Conservation (phyloP, 2,113 vertebrate species). For the Illadopsis cleaveri region DNA sequence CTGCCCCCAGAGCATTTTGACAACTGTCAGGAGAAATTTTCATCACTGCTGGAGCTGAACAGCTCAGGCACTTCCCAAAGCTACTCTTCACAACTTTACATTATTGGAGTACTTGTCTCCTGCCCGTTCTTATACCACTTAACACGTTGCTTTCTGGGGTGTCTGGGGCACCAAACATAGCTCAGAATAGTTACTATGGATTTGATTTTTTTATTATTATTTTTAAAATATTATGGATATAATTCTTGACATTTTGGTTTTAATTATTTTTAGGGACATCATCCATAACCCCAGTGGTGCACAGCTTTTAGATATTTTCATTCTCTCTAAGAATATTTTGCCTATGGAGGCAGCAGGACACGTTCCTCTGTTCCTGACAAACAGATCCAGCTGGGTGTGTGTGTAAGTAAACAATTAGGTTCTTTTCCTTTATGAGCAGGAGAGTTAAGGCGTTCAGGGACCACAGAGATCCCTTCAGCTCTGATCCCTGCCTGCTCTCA, state of each 20-base stretch:
- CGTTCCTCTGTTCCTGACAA: not conserved
- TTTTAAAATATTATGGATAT: too few species aligned
- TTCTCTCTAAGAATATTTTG: not conserved
- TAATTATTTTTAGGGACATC: not conserved
- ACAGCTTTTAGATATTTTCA: not conserved
- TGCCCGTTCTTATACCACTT: not conserved
- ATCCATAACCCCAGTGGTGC: not conserved
- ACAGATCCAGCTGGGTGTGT: not conserved
- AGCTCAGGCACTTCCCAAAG: not conserved
- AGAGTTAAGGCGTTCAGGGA: rapidly evolving
- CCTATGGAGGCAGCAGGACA: not conserved
- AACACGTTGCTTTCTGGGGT: not conserved
- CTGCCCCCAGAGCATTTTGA: not conserved
- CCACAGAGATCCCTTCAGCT: not conserved
- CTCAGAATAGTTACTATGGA: not conserved
- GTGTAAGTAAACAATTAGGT: not conserved
- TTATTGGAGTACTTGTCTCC: not conserved
- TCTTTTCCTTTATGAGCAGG: not conserved
- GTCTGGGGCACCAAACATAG: not conserved
- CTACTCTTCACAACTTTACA: not conserved
- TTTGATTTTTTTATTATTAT: too few species aligned
- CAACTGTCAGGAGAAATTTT: not conserved
- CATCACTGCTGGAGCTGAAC: not conserved
- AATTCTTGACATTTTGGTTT: not conserved
- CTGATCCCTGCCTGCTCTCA: not conserved